Evolutionary conservation across 2,888 invertebrate species (phyloP), one percentile per base, ranked within the genome.

Genomic region (Harpalus rufipes): DNA sequence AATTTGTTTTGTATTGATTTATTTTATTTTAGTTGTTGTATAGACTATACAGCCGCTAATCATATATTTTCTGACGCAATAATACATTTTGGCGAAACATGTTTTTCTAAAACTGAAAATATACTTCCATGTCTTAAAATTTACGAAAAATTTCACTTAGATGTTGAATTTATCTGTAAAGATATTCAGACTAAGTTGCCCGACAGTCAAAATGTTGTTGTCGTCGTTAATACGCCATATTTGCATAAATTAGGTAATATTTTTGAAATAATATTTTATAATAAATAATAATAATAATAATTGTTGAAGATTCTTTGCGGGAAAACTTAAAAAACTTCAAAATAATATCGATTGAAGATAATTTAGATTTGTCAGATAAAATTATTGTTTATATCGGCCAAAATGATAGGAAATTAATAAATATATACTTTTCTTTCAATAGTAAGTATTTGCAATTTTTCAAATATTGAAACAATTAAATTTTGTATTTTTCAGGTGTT

Each of bases 21-120:
- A 58, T 80, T 81, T 21, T 86, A 86, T 86, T 85, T 85, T 90
- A 97, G 97, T 90, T 98, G 97, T 90, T 98, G 98, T 90, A 94
- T 97, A 1, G 97, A 98, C 90, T 96, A 96, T 88, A 94, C 98
- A 44, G 96, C 98, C 0, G 97, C 98, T 0, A 95, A 96, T 90
- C 99, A 99, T 90, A 94, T 97, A 6, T 92, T 94, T 84, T 96
- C 96, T 0, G 96, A 98, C 91, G 95, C 96, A 41, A 92, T 99
- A 1, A 93, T 99, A 82, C 99, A 99, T 91, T 99, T 96, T 91
- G 99, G 99, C 0, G 95, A 95, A 88, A 94, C 96, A 0, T 99
- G 99, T 90, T 94, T 97, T 86, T 96, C 97, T 41, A 93, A 93
- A 87, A 94, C 95, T 12, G 92, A 91, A 0, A 89, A 93, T 39